These are phyloP conservation scores for Acrocephalus scirpaceus DNA, from an alignment of 2,797 vertebrate species.

Conservation along the genomic window DNA sequence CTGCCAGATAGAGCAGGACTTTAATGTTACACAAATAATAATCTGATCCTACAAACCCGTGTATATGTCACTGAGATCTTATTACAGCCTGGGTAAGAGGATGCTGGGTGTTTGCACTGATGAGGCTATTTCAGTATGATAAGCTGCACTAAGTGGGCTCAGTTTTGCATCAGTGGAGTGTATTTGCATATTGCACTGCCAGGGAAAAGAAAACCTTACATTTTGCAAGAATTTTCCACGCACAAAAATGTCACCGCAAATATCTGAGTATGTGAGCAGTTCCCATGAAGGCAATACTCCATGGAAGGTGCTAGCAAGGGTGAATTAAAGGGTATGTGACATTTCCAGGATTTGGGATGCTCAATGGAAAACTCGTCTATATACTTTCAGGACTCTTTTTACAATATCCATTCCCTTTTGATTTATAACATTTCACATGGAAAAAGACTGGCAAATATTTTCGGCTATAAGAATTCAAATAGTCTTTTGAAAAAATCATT, in stretches of 20 bases:
- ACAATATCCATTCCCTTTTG: neutral
- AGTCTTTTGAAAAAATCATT: neutral
- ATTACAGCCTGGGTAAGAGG: conserved; percentile 24
- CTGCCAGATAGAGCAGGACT: neutral
- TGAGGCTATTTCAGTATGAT: conserved; percentile 40
- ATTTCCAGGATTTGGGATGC: neutral
- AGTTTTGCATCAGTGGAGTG: conserved; percentile 33
- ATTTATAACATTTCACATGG: neutral
- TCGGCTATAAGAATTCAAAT: neutral
- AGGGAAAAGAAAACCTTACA: conserved; percentile 6
- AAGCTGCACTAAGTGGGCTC: conserved; percentile 49
- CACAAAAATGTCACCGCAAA: neutral
- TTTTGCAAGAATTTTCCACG: neutral
- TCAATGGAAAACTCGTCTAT: neutral
- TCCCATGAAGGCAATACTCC: neutral
- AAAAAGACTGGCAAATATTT: neutral
- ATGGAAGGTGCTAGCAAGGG: neutral
- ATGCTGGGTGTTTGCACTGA: conserved; percentile 40
- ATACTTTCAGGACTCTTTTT: neutral
- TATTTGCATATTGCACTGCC: conserved; percentile 29
- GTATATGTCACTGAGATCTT: conserved; percentile 23
- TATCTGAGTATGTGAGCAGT: neutral
- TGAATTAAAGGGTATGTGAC: neutral
- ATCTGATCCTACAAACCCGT: conserved; percentile 22
- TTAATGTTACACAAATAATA: neutral